Conservation (phyloP, 2,888 invertebrate genomes). For the Gortyna flavago region DNA sequence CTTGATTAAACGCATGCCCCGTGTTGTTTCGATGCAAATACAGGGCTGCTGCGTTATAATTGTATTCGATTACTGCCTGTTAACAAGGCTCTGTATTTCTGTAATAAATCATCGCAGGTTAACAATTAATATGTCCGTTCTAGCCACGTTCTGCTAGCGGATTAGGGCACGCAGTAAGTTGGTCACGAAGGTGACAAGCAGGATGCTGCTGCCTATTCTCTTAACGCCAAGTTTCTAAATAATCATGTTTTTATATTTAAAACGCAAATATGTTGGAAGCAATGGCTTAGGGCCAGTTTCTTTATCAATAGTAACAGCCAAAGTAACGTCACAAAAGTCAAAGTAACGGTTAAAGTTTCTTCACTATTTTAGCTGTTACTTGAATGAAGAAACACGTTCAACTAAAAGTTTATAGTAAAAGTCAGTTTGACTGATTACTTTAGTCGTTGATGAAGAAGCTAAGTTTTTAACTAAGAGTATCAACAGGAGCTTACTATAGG, state of each 20-base stretch:
- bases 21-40: conserved; percentile 41
- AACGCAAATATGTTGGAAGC: not conserved
- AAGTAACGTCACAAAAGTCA: too few species aligned
- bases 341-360: too few species aligned
- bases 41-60: conserved; percentile 41
- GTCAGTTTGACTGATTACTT: too few species aligned
- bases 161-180: conserved; percentile 3
- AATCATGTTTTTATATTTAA: not conserved
- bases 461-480: not conserved
- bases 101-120: conserved; percentile 24
- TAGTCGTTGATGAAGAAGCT: too few species aligned
- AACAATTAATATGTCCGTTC: not conserved
- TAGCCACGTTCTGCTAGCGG: conserved; percentile 1
- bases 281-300: too few species aligned
- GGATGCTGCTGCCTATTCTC: not conserved
- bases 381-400: too few species aligned
- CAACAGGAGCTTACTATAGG: not conserved
- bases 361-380: too few species aligned
- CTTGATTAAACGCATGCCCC: conserved; percentile 57
- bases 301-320: too few species aligned
- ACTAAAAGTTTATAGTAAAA: too few species aligned
- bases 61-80: conserved; percentile 33
- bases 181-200: not conserved
- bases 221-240: not conserved
- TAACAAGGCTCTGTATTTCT: conserved; percentile 6